Conservation (phyloP, 1,140 invertebrate species). For the Achroia grisella region DNA sequence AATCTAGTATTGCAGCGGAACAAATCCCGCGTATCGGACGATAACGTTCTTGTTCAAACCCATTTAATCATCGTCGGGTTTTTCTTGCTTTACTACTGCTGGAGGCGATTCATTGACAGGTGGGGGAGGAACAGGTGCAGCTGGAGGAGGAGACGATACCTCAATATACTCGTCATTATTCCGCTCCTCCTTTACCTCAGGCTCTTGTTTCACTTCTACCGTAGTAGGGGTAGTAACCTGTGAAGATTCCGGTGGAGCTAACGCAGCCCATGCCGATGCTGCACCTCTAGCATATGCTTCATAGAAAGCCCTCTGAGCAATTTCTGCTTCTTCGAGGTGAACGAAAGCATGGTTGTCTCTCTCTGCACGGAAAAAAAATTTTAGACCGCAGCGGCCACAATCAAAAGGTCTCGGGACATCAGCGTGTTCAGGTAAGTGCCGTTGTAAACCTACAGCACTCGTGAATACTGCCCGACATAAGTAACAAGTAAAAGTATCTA, state of each 20-base stretch:
- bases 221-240: slow-evolving; percentile 17
- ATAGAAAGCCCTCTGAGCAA: slow-evolving; percentile 62
- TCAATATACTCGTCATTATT: slow-evolving; percentile 60
- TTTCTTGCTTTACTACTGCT: slow-evolving; percentile 54
- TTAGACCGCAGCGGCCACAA: slow-evolving; percentile 86
- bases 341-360: slow-evolving; percentile 87
- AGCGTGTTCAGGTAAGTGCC: slow-evolving; percentile 89
- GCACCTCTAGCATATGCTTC: slow-evolving; percentile 61
- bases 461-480: slow-evolving; percentile 92
- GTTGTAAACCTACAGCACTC: slow-evolving; percentile 83
- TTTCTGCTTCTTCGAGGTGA: slow-evolving; percentile 72
- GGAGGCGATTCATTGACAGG: slow-evolving; percentile 11
- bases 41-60: slow-evolving; percentile 27
- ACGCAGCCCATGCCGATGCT: slow-evolving; percentile 52
- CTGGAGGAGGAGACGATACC: slow-evolving; percentile 53
- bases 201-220: slow-evolving; percentile 50
- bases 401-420: slow-evolving; percentile 86
- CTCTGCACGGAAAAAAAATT: slow-evolving; percentile 94
- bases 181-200: slow-evolving; percentile 58
- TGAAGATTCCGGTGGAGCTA: slow-evolving; percentile 37
- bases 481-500: slow-evolving; percentile 89
- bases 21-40: slow-evolving; percentile 51
- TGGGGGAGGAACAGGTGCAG: slow-evolving; percentile 15
- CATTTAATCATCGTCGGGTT: slow-evolving; percentile 48
- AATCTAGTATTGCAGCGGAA: slow-evolving; percentile 69